A percentile compares a stretch with the other conserved stretches of the same genome.
These are phyloP conservation scores for Crocuta crocuta DNA, from an alignment of 2,113 vertebrate species.

Conservation along the genomic window DNA sequence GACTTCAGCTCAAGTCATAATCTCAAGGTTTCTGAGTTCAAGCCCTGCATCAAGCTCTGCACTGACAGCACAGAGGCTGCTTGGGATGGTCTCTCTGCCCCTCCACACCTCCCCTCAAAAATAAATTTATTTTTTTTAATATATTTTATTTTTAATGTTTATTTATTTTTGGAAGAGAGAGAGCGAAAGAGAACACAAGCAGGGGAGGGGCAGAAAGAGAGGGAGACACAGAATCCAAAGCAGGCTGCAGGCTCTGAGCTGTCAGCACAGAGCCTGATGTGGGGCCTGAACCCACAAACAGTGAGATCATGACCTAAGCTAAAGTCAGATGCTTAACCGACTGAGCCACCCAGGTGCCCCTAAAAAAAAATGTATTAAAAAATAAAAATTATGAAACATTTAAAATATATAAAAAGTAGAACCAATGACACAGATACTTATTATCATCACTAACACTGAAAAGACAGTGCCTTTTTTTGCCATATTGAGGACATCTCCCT, in stretches of 20 bases:
- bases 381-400: slow-evolving; percentile 11
- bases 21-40: neutral
- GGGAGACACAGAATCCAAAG: no score
- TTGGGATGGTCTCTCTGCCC: neutral
- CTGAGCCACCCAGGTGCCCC: no score
- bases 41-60: neutral
- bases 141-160: no score
- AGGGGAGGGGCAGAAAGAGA: no score
- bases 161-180: no score
- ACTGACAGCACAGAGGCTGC: neutral
- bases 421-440: neutral
- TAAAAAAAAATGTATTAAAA: neutral
- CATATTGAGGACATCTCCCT: neutral
- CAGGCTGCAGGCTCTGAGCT: no score
- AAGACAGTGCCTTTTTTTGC: neutral
- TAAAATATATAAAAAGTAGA: neutral
- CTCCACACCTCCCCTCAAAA: neutral
- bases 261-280: no score
- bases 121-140: neutral
- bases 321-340: no score
- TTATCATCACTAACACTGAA: neutral
- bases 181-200: no score
- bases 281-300: no score
- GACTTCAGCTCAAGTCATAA: neutral
- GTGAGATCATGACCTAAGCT: no score